A percentile compares a stretch with the other conserved stretches of the same genome.
phyloP scores from a whole-genome alignment of 2,113 vertebrate species.

The Clarias macrocephalus region DNA sequence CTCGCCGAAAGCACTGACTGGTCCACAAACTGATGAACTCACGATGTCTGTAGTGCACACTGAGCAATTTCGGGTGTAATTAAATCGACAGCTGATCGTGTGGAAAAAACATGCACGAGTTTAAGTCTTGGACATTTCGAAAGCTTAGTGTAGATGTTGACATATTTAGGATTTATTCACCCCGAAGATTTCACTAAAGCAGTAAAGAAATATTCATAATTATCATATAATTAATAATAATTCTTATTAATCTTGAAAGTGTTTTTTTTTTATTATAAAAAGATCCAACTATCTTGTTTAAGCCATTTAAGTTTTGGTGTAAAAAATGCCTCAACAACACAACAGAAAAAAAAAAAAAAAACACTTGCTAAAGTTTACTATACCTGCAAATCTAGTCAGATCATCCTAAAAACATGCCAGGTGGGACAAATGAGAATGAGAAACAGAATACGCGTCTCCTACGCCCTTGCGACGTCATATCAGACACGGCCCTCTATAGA shows the following conservation, averaged over 20 bases:
- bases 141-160: background rate
- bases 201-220: background rate
- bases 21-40: slow-evolving; percentile 15
- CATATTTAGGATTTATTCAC: background rate
- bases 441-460: slow-evolving; percentile 24
- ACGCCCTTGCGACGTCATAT: background rate
- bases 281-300: background rate
- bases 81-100: background rate
- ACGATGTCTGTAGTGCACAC: background rate
- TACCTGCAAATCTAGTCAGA: slow-evolving; percentile 63
- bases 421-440: slow-evolving; percentile 52
- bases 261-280: background rate
- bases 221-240: background rate
- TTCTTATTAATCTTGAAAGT: background rate
- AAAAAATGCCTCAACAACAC: background rate
- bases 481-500: background rate
- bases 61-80: background rate
- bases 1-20: slow-evolving; percentile 28
- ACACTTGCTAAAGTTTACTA: slow-evolving; percentile 12
- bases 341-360: background rate
- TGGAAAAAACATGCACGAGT: background rate
- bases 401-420: slow-evolving; percentile 53
- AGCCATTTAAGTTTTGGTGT: background rate
- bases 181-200: background rate
- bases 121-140: background rate